A percentile compares a stretch with the other conserved stretches of the same genome.
Conservation (phyloP, 2,113 vertebrate species). For the Ranitomeya variabilis region DNA sequence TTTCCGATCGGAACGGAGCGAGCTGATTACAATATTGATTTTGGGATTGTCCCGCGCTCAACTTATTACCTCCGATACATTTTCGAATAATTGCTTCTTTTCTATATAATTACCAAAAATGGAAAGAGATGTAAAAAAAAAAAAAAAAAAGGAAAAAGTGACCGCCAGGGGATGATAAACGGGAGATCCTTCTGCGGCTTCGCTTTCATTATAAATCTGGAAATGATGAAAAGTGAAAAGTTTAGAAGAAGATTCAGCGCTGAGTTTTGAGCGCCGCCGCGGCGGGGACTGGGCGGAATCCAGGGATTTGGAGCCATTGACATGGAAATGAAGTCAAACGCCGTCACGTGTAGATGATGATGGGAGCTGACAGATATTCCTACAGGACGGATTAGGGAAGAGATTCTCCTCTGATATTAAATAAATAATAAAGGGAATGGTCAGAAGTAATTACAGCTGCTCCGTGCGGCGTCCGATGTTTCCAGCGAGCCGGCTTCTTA, state of each 20-base stretch:
- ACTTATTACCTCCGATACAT: not conserved
- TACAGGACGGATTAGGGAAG: not conserved
- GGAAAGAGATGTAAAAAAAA: conserved; percentile 10
- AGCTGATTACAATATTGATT: conserved; percentile 1
- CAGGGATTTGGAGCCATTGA: not conserved
- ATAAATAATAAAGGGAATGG: not conserved
- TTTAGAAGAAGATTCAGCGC: conserved; percentile 6
- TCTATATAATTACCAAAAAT: not conserved
- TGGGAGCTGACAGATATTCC: not conserved
- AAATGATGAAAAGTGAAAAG: not conserved
- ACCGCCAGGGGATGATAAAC: not conserved
- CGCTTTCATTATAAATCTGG: conserved; percentile 1
- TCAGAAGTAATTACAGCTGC: not conserved
- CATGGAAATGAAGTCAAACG: not conserved
- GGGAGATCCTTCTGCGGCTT: not conserved
- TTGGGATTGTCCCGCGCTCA: too few species aligned
- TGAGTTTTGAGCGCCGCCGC: not conserved
- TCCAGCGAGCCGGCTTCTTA: not conserved
- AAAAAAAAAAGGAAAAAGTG: too few species aligned
- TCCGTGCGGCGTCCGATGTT: not conserved
- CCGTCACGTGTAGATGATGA: not conserved
- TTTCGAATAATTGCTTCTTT: not conserved
- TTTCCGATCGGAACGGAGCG: not conserved
- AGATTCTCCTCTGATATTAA: not conserved
- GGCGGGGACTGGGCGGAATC: not conserved